Evolutionary conservation across 2,113 vertebrate genomes (phyloP).

Genomic region (Apus apus): DNA sequence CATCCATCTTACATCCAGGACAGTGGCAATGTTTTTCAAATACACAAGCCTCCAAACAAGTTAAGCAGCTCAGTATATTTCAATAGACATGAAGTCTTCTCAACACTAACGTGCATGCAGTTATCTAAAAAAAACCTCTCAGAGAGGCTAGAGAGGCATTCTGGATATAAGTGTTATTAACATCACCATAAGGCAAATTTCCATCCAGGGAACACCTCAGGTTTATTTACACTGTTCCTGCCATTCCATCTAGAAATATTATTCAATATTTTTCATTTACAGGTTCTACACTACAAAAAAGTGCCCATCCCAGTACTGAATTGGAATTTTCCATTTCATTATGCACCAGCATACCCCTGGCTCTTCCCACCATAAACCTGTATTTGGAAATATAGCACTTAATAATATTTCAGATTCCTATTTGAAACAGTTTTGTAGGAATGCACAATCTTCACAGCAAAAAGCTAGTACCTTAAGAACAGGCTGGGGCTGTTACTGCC

Average conservation of each 20-base stretch:
- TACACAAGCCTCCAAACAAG: not conserved
- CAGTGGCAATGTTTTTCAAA: not conserved
- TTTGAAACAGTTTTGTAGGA: not conserved
- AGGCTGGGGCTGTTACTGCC: not conserved
- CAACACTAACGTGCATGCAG: not conserved
- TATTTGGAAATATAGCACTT: not conserved
- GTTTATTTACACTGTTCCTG: not conserved
- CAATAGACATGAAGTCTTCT: not conserved
- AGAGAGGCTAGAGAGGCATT: not conserved
- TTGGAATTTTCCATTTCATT: not conserved
- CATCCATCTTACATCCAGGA: not conserved
- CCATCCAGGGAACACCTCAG: not conserved
- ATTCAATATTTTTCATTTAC: not conserved
- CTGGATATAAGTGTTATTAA: not conserved
- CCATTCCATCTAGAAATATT: not conserved
- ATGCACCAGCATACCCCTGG: not conserved
- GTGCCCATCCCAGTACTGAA: not conserved
- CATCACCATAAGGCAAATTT: not conserved
- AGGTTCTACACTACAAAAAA: not conserved
- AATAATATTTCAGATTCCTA: not conserved
- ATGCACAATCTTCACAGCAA: not conserved
- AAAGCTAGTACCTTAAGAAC: not conserved
- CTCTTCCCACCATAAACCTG: not conserved
- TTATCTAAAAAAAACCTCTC: not conserved
- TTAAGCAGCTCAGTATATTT: not conserved